These are phyloP conservation scores for Melanotaenia trifasciata DNA, from an alignment of 2,797 vertebrate genomes.

Conservation along the genomic window DNA sequence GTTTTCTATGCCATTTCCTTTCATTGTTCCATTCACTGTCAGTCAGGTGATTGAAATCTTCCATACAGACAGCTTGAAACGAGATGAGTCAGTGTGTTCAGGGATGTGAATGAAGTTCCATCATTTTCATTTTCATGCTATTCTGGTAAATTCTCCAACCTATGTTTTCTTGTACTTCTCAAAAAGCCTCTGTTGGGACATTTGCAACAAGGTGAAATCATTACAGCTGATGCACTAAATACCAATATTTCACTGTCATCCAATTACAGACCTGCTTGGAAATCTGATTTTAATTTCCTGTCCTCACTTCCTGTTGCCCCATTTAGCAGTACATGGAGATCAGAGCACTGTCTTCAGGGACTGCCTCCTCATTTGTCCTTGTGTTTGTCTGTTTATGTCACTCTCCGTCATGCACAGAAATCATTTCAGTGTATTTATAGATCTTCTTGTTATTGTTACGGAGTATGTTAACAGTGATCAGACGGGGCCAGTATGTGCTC, in stretches of 20 bases:
- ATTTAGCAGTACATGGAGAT: constrained; percentile 23
- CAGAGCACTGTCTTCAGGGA: constrained; percentile 17
- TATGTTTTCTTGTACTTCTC: not conserved
- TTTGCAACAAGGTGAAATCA: constrained; percentile 25
- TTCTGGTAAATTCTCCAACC: constrained; percentile 16
- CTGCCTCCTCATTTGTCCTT: constrained; percentile 47
- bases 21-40: constrained; percentile 4
- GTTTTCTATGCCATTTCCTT: not conserved
- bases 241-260: constrained; percentile 62
- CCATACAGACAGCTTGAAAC: not conserved
- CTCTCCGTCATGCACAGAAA: constrained; percentile 17
- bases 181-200: constrained; percentile 6
- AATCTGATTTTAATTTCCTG: constrained; percentile 48
- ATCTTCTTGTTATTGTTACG: constrained; percentile 26
- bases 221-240: constrained; percentile 21
- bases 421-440: constrained; percentile 70
- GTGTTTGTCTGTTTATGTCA: constrained; percentile 53
- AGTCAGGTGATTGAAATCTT: constrained; percentile 8
- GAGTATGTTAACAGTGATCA: constrained; percentile 26
- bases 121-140: constrained; percentile 16
- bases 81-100: constrained; percentile 16
- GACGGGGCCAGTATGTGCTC: constrained; percentile 30
- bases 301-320: constrained; percentile 36
- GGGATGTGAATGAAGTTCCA: constrained; percentile 16
- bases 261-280: constrained; percentile 48